A percentile compares a stretch with the other conserved stretches of the same genome.
These are phyloP conservation scores for Apteryx mantelli DNA, from an alignment of 2,113 vertebrate species.

Conservation along the genomic window DNA sequence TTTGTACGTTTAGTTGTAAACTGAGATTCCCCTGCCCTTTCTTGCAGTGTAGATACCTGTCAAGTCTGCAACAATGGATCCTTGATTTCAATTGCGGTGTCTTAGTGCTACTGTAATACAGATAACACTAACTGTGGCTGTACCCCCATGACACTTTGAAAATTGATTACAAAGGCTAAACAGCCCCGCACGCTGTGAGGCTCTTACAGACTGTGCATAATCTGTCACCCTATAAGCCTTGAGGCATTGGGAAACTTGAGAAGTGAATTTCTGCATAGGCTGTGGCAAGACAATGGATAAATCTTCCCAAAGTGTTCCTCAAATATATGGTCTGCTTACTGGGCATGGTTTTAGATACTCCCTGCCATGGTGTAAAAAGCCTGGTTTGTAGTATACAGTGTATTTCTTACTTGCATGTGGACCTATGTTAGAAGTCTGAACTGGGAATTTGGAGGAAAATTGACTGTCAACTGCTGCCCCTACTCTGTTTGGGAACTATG, in stretches of 20 bases:
- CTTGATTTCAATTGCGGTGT: background rate
- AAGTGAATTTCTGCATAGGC: background rate
- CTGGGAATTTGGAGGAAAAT: background rate
- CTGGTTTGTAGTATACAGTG: fast-evolving
- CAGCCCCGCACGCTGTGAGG: fast-evolving
- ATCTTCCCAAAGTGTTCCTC: background rate
- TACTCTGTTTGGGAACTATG: fast-evolving
- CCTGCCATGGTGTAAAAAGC: background rate
- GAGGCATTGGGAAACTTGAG: fast-evolving
- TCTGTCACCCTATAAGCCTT: too few species aligned
- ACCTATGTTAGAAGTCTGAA: background rate
- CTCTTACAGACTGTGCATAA: background rate
- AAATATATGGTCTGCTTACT: background rate
- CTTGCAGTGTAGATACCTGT: background rate
- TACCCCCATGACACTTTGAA: background rate
- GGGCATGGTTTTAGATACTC: too few species aligned
- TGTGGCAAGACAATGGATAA: background rate
- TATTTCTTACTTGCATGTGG: too few species aligned
- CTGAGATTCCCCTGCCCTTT: background rate
- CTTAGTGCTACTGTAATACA: background rate
- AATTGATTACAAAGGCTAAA: background rate
- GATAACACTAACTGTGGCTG: fast-evolving
- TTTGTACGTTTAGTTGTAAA: background rate
- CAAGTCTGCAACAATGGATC: background rate
- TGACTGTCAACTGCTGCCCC: fast-evolving